Evolutionary conservation across 2,797 vertebrate genomes (phyloP).

Genomic region (Eulemur coronatus): DNA sequence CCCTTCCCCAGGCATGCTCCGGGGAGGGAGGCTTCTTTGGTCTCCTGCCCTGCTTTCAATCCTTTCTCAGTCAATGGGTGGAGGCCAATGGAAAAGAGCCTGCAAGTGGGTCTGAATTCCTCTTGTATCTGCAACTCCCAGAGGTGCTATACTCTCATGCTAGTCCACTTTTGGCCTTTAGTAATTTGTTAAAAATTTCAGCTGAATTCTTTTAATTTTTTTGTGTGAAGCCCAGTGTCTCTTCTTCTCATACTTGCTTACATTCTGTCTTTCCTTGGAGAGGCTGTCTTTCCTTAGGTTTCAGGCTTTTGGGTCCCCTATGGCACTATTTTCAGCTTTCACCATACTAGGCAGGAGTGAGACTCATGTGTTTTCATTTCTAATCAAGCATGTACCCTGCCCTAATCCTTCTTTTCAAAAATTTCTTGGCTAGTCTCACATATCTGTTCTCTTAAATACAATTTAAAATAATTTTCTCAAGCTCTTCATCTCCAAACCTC

Average conservation of each 20-base stretch:
- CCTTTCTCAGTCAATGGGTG: background rate
- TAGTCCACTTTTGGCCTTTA: background rate
- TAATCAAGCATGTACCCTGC: background rate
- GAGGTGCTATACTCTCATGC: background rate
- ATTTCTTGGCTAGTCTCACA: background rate
- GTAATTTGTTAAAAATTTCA: background rate
- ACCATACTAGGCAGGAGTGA: background rate
- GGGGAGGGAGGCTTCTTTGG: background rate
- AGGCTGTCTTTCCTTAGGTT: background rate
- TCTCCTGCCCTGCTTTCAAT: background rate
- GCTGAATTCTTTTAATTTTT: background rate
- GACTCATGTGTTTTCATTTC: background rate
- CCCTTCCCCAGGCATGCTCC: background rate
- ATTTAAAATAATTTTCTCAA: conserved; percentile 6
- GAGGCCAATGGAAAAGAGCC: background rate
- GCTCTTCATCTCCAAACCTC: background rate
- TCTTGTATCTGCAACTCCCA: background rate
- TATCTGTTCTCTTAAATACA: background rate
- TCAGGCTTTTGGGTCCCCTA: background rate
- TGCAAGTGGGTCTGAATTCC: background rate
- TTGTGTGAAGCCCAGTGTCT: background rate
- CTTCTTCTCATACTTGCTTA: background rate
- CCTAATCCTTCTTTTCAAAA: background rate
- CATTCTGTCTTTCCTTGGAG: background rate
- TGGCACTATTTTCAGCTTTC: background rate